Conservation (phyloP, 1,140 invertebrate genomes). For the Sinella curviseta region DNA sequence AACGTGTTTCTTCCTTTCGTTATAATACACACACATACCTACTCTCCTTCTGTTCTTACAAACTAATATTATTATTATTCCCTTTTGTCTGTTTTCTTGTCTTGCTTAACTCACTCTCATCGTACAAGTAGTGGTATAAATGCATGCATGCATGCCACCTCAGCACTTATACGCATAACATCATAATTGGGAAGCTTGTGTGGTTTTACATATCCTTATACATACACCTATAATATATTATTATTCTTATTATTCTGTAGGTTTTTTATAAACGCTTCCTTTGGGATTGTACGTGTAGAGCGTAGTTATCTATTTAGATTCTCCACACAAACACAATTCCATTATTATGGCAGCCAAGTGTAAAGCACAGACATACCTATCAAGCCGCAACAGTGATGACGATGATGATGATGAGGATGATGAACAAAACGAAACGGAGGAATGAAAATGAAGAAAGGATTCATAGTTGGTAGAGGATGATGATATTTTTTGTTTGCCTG, state of each 20-base stretch:
- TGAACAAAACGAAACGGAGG: too few relatives aligned
- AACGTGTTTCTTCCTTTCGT: neutral
- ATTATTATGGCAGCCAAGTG: neutral
- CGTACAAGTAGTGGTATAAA: neutral
- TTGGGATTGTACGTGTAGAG: too few relatives aligned
- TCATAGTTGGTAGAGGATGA: too few relatives aligned
- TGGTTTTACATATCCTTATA: constrained; percentile 3
- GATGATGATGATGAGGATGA: too few relatives aligned
- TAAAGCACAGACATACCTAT: too few relatives aligned
- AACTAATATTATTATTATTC: neutral
- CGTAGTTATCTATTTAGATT: neutral
- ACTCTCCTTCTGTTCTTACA: neutral
- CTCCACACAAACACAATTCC: neutral
- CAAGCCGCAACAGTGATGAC: too few relatives aligned
- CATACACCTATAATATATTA: neutral
- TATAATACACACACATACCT: too few relatives aligned
- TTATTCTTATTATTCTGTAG: neutral
- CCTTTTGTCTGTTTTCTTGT: neutral
- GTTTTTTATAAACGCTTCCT: neutral
- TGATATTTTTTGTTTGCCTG: neutral
- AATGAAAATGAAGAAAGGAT: neutral
- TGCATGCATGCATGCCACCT: neutral
- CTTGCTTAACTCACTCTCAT: neutral
- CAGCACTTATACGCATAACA: neutral
- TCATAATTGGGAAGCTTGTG: constrained; percentile 16